phyloP scores from a whole-genome alignment of 2,888 invertebrate species.

The Drosophila longiperda region DNA sequence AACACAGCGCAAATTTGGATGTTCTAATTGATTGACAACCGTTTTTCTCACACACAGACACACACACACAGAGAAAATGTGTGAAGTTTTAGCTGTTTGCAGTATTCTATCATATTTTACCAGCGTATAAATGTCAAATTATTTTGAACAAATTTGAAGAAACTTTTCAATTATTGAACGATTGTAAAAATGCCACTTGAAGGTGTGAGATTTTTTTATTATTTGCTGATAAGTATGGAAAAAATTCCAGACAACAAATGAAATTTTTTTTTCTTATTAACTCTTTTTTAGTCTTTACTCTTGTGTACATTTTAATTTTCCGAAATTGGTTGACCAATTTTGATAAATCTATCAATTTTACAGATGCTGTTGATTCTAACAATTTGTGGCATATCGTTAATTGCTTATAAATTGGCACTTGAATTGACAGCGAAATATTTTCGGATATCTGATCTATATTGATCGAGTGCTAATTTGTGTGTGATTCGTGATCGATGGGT shows the following conservation, averaged over 20 bases:
- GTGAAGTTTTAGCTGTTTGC: conserved; percentile 17
- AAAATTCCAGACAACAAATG: conserved; percentile 7
- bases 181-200: conserved; percentile 43
- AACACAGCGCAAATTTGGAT: conserved; percentile 56
- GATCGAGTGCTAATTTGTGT: conserved; percentile 66
- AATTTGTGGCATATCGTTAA: conserved; percentile 60
- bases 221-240: conserved; percentile 27
- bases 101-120: conserved; percentile 54
- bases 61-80: conserved; percentile 11
- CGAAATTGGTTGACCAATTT: conserved; percentile 3
- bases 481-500: conserved; percentile 50
- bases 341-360: conserved; percentile 28
- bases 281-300: conserved; percentile 24
- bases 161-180: conserved; percentile 58
- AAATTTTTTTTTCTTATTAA: neutral
- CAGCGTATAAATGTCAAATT: conserved; percentile 64
- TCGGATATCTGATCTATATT: conserved; percentile 59
- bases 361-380: conserved; percentile 45
- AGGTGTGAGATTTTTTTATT: conserved; percentile 11
- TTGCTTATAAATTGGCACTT: conserved; percentile 40
- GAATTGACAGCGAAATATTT: conserved; percentile 64
- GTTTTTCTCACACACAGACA: conserved; percentile 6
- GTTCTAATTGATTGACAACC: conserved; percentile 72
- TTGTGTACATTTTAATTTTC: conserved; percentile 55
- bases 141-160: conserved; percentile 60